A percentile compares a stretch with the other conserved stretches of the same genome.
Evolutionary conservation across 2,888 invertebrate species (phyloP).

Genomic region (Cryptocheilus praepositus): DNA sequence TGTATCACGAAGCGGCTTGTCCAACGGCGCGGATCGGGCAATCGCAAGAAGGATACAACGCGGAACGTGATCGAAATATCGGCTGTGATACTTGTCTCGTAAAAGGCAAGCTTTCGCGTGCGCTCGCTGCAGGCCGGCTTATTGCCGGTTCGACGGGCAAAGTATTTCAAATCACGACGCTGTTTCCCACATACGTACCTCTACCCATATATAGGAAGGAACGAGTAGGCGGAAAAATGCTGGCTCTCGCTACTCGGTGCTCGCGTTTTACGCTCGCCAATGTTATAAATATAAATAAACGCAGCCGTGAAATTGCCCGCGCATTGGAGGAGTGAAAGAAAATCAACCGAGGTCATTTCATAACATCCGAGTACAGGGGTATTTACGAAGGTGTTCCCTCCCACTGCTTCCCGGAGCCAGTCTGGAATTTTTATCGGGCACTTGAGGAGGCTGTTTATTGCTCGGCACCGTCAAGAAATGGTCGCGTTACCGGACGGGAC

Average conservation of each 20-base stretch:
- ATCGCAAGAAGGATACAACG: too few relatives aligned
- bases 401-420: slow-evolving; percentile 17
- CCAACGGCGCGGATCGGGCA: too few relatives aligned
- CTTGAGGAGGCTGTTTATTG: slow-evolving; percentile 53
- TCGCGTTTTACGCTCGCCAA: neutral
- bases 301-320: neutral
- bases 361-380: slow-evolving; percentile 16
- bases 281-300: neutral
- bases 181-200: neutral
- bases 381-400: slow-evolving; percentile 14
- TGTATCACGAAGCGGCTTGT: too few relatives aligned
- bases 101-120: too few relatives aligned
- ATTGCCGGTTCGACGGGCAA: slow-evolving; percentile 25
- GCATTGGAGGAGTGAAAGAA: neutral
- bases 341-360: slow-evolving; percentile 5
- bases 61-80: too few relatives aligned
- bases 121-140: slow-evolving; percentile 7
- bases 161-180: slow-evolving; percentile 4
- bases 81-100: too few relatives aligned
- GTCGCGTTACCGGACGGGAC: slow-evolving; percentile 29
- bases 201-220: neutral
- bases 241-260: too few relatives aligned
- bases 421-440: slow-evolving; percentile 49
- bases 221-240: neutral
- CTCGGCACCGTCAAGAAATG: slow-evolving; percentile 44